Evolutionary conservation across 2,888 invertebrate species (phyloP).

Genomic region (Papilio protenor): DNA sequence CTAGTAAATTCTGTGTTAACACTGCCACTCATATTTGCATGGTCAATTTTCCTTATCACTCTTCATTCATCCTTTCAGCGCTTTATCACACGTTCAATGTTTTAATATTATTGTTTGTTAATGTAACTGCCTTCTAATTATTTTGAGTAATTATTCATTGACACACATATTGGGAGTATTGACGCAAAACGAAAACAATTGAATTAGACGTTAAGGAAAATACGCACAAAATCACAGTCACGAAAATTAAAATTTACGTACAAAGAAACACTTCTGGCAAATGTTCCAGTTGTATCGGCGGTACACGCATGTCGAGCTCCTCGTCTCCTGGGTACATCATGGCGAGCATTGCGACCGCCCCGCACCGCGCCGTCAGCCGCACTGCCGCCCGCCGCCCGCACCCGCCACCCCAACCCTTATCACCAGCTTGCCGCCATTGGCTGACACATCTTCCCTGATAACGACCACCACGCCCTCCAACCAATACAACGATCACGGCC

Average conservation of each 20-base stretch:
- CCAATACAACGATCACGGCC: slow-evolving; percentile 69
- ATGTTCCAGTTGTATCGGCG: slow-evolving; percentile 89
- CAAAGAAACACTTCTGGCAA: slow-evolving; percentile 89
- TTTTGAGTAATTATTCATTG: neutral
- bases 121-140: neutral
- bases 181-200: neutral
- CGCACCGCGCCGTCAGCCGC: slow-evolving; percentile 67
- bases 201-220: neutral
- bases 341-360: slow-evolving; percentile 78
- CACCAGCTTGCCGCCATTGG: slow-evolving; percentile 71
- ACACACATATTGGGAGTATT: neutral
- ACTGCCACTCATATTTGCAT: neutral
- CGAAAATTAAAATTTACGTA: slow-evolving; percentile 77
- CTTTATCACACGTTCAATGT: neutral
- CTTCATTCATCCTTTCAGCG: neutral
- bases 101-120: neutral
- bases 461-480: slow-evolving; percentile 78
- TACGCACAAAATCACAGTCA: slow-evolving; percentile 34
- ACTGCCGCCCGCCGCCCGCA: slow-evolving; percentile 73
- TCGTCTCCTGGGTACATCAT: slow-evolving; percentile 82
- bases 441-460: slow-evolving; percentile 66
- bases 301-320: slow-evolving; percentile 86
- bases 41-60: neutral
- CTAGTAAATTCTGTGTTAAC: neutral
- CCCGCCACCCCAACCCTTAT: slow-evolving; percentile 79